These are phyloP conservation scores for Endotricha flammealis DNA, from an alignment of 2,888 invertebrate species.

Conservation along the genomic window DNA sequence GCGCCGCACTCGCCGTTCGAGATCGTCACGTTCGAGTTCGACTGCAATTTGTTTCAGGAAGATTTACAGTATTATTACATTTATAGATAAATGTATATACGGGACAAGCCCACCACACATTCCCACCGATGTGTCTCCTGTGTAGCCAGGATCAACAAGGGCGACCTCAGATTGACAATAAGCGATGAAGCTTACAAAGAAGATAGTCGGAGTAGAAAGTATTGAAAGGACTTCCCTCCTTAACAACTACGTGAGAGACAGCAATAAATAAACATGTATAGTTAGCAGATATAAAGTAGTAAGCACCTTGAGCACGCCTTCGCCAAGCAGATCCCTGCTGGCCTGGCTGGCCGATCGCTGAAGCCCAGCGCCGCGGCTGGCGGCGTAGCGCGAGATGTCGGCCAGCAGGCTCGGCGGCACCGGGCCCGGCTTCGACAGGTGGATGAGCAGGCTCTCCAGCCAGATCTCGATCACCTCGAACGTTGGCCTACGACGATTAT, in stretches of 20 bases:
- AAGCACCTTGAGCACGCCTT: constrained; percentile 35
- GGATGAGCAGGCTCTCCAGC: constrained; percentile 88
- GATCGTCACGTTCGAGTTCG: background rate
- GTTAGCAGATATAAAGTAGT: background rate
- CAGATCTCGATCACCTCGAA: constrained; percentile 94
- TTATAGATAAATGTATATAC: too few species aligned
- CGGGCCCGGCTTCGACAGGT: constrained; percentile 81
- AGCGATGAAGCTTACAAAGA: too few species aligned
- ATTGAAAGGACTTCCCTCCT: too few species aligned
- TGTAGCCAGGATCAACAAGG: too few species aligned
- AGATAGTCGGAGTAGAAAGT: too few species aligned
- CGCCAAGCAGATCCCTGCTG: constrained; percentile 25
- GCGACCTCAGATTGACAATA: too few species aligned
- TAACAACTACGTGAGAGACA: too few species aligned
- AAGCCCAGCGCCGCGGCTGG: constrained; percentile 36
- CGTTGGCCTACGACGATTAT: constrained; percentile 81
- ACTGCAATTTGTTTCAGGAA: too few species aligned
- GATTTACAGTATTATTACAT: too few species aligned
- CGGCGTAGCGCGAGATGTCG: constrained; percentile 84
- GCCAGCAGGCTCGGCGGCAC: constrained; percentile 83
- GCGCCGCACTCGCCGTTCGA: constrained; percentile 9
- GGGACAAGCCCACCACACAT: too few species aligned
- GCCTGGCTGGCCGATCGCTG: constrained; percentile 31
- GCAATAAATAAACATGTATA: background rate
- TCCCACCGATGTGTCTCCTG: too few species aligned